Base-by-base conservation (phyloP, 2,113 vertebrate genomes). In the Oceanodroma tethys region DNA sequence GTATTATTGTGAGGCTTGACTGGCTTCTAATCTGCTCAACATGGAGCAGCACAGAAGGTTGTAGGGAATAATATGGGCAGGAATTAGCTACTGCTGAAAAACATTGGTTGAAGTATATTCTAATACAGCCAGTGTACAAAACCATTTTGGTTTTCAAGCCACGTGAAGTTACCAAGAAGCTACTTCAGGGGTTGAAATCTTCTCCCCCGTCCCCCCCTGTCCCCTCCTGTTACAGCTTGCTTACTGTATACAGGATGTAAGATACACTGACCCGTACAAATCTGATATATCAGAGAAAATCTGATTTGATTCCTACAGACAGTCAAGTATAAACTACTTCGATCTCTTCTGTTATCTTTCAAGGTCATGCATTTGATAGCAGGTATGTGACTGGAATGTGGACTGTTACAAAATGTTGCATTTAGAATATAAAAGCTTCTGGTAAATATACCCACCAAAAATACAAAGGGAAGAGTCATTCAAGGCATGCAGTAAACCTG, bases 201-300 rank as follows among this genome's bases (percentile, higher is more conserved):
- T 26, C 2, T 6, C 16, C 14, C 7, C 14, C n/a, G 65, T 26
- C 2, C 7, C 16, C 14, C 7, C 14, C 6, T 0, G 0, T 3
- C 21, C 15, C 9, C 8, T 22, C 30, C 45, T 58, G 6, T 58
- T 81, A 70, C 18, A 42, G 38, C 22, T 70, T 70, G 13, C 23
- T 55, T 72, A 20, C 16, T 52, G 10, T 45, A 29, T 56, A 10
- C 8, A 40, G 36, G 40, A 34, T 59, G 16, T 22, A 70, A 82
- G 11, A 38, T 48, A 60, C 12, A 27, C 43, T 85, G 48, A 63
- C 27, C 22, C 2, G 2, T 48, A 62, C 7, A 36, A 58, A 45
- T 88, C 16, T n/a, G 42, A 86, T 42, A 43, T 50, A 38, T 1
- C 7, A 11, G 19, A 70, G 45, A 74, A 81, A 93, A 66, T 58